Evolutionary conservation across 2,888 invertebrate genomes (phyloP).

Genomic region (Thyatira batis): DNA sequence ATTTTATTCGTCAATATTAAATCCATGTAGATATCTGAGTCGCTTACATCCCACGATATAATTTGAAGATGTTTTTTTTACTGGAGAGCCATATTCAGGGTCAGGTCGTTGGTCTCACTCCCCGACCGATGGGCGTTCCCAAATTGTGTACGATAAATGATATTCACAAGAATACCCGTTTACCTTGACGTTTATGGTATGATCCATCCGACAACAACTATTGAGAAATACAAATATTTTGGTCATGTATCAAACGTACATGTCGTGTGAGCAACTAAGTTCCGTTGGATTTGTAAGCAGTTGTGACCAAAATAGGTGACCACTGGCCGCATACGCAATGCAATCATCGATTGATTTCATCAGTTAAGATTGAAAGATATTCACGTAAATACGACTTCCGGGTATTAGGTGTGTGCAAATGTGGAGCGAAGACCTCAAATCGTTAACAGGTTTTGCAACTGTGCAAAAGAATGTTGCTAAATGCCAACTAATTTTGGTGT

Average conservation of each 20-base stretch:
- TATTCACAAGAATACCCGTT: background rate
- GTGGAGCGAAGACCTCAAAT: constrained; percentile 4
- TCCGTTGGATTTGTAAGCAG: background rate
- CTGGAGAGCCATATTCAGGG: background rate
- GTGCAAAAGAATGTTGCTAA: background rate
- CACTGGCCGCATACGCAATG: background rate
- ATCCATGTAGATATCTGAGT: no score
- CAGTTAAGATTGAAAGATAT: background rate
- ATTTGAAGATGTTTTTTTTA: background rate
- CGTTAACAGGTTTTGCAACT: constrained; percentile 3
- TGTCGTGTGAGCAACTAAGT: background rate
- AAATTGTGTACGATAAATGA: constrained; percentile 1
- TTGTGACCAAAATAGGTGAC: background rate
- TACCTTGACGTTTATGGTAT: constrained; percentile 2
- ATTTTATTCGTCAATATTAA: no score
- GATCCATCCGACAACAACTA: background rate
- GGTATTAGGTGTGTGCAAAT: background rate
- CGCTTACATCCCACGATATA: background rate
- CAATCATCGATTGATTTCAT: background rate
- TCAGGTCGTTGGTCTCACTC: background rate
- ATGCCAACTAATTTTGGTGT: background rate
- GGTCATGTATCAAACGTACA: background rate
- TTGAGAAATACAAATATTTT: constrained; percentile 1
- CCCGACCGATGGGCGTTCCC: background rate
- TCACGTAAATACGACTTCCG: background rate